These are phyloP conservation scores for Zenarchopterus dispar DNA, from an alignment of 2,797 vertebrate species.

Conservation along the genomic window DNA sequence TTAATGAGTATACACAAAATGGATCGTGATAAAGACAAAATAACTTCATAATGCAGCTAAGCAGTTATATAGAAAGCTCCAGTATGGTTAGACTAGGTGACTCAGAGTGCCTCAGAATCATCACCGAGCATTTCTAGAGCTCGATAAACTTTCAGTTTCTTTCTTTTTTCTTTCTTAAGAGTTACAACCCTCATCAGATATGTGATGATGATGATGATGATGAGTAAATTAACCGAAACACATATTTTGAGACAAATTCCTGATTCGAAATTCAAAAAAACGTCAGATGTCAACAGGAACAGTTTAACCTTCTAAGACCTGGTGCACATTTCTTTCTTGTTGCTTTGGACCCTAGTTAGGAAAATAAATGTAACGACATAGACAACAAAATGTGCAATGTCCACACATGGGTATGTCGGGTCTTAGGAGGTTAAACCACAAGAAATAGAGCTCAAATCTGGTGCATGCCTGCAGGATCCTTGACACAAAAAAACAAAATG, in stretches of 20 bases:
- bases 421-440: too few species aligned
- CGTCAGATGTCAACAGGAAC: neutral
- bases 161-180: too few species aligned
- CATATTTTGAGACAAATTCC: neutral
- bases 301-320: too few species aligned
- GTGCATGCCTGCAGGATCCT: slow-evolving; percentile 27
- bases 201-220: neutral
- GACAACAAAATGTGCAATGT: too few species aligned
- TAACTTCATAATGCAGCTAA: slow-evolving; percentile 32
- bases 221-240: too few species aligned
- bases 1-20: neutral
- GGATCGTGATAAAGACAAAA: neutral
- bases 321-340: too few species aligned
- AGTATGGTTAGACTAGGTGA: slow-evolving; percentile 16
- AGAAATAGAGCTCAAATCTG: slow-evolving; percentile 23
- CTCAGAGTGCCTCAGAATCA: neutral
- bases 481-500: slow-evolving; percentile 24
- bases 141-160: neutral
- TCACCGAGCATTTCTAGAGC: slow-evolving; percentile 1
- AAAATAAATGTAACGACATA: too few species aligned
- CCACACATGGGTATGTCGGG: too few species aligned
- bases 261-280: neutral
- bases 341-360: too few species aligned
- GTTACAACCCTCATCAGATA: too few species aligned
- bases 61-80: slow-evolving; percentile 39